Evolutionary conservation across 1,140 invertebrate species (phyloP), one percentile per base, ranked within the genome.

Genomic region (Drosophila pandora): DNA sequence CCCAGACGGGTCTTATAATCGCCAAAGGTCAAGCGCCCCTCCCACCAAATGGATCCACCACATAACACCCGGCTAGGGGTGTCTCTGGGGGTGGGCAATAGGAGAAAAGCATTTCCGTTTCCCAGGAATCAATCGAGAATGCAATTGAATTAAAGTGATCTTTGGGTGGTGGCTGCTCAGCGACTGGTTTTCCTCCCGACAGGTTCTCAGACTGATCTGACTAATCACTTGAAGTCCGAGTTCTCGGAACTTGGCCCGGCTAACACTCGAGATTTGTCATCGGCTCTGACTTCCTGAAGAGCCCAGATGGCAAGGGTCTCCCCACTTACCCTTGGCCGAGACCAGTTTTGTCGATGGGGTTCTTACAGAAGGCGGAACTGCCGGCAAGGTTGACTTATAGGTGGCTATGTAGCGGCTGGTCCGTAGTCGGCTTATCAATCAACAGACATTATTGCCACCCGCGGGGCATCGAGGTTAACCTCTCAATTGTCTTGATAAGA

Each of bases 81-180:
- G 41, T 37, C 34, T 37, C 34, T 37, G 10, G 21, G 28, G 60
- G 71, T 58, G 63, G 63, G 61, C 53, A 10, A 52, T 48, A 34
- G 3, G 53, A 48, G 53, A 74, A 63, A 85, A 82, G 74, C 61
- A 85, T 87, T 85, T 85, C 81, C 81, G 82, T 87, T 85, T 78
- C 61, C 30, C 62, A 76, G 72, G 37, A 68, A 76, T 53, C 25
- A 13, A 67, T 67, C 23, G 10, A 37, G 10, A 57, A 4, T 47
- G 8, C 45, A 37, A 34, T 84, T 76, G 67, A 9, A 37, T 25
- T 47, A 58, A 79, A 75, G 7, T 55, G 74, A 78, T 62, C 60
- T 64, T 64, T 67, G 34, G 13, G 63, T 54, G 45, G 60, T 17
- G 30, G 22, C 47, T 59, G 32, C 32, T 4, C 2, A 37, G 34